Base-by-base conservation (phyloP, 2,797 vertebrate species). In the Loriculus beryllinus region DNA sequence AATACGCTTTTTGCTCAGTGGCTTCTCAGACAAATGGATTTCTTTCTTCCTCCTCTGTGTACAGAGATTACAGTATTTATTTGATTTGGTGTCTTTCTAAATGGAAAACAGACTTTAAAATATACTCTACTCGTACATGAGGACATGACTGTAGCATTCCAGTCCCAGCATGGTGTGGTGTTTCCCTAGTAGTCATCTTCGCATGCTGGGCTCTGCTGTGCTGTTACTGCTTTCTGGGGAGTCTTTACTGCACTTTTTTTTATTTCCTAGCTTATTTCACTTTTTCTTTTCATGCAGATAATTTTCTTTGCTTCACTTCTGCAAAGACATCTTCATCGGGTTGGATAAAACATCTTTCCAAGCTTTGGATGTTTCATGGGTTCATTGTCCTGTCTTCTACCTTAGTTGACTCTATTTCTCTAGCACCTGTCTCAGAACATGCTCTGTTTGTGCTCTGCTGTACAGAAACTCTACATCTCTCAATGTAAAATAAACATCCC, bases 401-500 rank as follows among this genome's bases (percentile, higher is more conserved):
- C 95, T 98, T 88, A 97, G 92, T 92, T 97, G 93, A 94, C 57
- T 97, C 96, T 97, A 88, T 96, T 96, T 33, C 60, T 86, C 85
- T 96, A 77, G 91, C 45, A 83, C 94, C 91, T 86, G 96, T 96
- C 97, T 84, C 90, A 95, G 97, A 98, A 97, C 91, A 92, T 96
- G 97, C 97, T 93, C 94, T 92, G 56, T 85, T 96, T 97, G 98
- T 97, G 97, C 97, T 98, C 98, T 98, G 93, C 98, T 99, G 99
- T 99, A 99, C 98, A 99, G 98, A 98, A 98, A 97, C 97, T 97
- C 97, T 97, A 97, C 97, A 96, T 93, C 39, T 97, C 90, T 97
- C 97, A 98, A 95, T 99, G 98, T 99, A 98, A 99, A 98, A 99
- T 99, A 99, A 99, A 99, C 97, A 97, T 98, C 98, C 97, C 93